Base-by-base conservation (phyloP, 2,888 invertebrate genomes). In the Charanyca ferruginea region DNA sequence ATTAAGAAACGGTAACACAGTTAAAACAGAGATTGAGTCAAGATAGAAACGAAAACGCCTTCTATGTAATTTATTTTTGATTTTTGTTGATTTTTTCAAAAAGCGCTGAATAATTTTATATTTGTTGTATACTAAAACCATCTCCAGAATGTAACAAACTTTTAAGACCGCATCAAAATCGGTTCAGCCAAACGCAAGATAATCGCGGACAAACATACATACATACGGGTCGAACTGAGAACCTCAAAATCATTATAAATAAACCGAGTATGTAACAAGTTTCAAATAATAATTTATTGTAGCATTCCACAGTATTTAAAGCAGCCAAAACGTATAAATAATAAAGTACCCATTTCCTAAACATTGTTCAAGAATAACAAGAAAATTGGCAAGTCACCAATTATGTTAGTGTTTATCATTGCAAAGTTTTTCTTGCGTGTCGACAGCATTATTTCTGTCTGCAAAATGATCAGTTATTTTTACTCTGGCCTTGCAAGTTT, bases 361-460 rank as follows among this genome's bases (percentile, higher is more conserved):
- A 80, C 81, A 80, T 71, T 81, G 65, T 67, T 60, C 68, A 62
- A 51, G 72, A 81, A 74, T 81, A 81, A 54, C 71, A 61, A 66
- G 62, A 81, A 73, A 72, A 16, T 81, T 81, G 80, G 82, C 68
- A 55, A 20, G 7, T 23, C 32, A 67, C 82, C 80, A 81, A 80
- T 61, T 60, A 68, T 70, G 70, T 66, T 67, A 49, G 47, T 62
- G 66, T 80, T 75, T 75, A 75, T 72, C 62, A 75, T 69, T 75
- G 63, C 63, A 42, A 54, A 73, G 64, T 77, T 78, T 80, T 76
- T 78, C 62, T 65, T 51, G 68, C 65, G 53, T 72, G 67, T 73
- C 77, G 52, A 65, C 67, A 78, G 38, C 55, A 38, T 49, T 76
- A 76, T 76, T 78, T 78, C 52, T 58, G 76, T 68, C 62, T 66